Evolutionary conservation across 2,888 invertebrate species (phyloP).

Genomic region (Tipula helvola): DNA sequence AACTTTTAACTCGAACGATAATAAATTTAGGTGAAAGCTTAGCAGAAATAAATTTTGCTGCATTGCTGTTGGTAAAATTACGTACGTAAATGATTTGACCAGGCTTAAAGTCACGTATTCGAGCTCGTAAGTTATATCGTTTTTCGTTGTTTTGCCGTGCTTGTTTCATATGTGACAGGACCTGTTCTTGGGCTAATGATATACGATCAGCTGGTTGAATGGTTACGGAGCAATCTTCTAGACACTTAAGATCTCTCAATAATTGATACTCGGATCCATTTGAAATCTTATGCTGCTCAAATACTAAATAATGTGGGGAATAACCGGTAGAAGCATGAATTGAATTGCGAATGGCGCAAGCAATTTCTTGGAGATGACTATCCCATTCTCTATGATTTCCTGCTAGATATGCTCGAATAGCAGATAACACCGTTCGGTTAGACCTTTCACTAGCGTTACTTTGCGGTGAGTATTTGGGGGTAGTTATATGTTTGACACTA

Average conservation of each 20-base stretch:
- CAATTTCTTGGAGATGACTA: background rate
- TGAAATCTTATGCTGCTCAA: background rate
- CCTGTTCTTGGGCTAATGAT: background rate
- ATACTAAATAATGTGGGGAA: background rate
- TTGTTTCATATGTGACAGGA: background rate
- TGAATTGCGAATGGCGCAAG: background rate
- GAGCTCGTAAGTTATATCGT: background rate
- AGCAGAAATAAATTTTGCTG: background rate
- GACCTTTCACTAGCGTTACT: background rate
- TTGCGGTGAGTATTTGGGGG: too few relatives aligned
- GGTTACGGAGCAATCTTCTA: background rate
- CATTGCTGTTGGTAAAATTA: background rate
- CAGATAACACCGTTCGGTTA: background rate
- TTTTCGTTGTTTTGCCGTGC: background rate
- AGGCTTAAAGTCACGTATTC: background rate
- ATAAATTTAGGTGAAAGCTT: background rate
- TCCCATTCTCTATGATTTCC: background rate
- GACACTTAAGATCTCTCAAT: background rate
- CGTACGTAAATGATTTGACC: background rate
- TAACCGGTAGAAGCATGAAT: background rate
- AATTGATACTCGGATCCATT: background rate
- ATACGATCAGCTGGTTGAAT: background rate
- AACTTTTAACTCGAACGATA: background rate
- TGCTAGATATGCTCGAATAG: background rate
- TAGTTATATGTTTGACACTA: background rate